Base-by-base conservation (phyloP, 2,888 invertebrate genomes). In the Urechis unicinctus region DNA sequence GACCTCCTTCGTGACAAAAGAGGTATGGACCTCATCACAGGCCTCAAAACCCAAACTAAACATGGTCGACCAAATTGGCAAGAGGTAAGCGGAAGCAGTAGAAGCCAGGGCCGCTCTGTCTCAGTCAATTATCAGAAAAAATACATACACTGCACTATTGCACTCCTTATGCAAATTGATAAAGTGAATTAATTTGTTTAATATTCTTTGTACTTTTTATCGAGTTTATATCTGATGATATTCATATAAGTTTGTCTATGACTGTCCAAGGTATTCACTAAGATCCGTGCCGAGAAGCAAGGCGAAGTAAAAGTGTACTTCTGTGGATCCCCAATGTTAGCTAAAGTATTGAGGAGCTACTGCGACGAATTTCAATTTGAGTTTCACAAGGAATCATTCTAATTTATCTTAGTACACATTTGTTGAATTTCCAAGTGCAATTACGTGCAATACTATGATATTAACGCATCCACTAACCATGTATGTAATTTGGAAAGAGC, bases 31-130 rank as follows among this genome's bases (percentile, higher is more conserved):
- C 81, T 93, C 17, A 91, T 94, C 60, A 94, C 94, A 0, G 94
- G 94, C 0, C 79, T 95, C 36, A 91, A 92, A 78, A 94, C 94
- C 0, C 83, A 93, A 61, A 94, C 93, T 0, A 92, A 90, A 75
- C 91, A 93, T 0, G 95, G 95, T 0, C 82, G 94, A 25, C 95
- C 95, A 0, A 91, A 94, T 78, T 95, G 94, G 93, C 89, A 91
- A 74, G 89, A 91, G 78, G 92, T 94, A 9, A 17, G 36, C 17
- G 9, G n/a, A n/a, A n/a, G n/a, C n/a, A n/a, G n/a, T n/a, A n/a
- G n/a, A n/a, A n/a, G n/a, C n/a, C n/a, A n/a, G n/a, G n/a, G n/a
- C n/a, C n/a, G n/a, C n/a, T n/a, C n/a, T n/a, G n/a, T n/a, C n/a
- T n/a, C n/a, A n/a, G n/a, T n/a, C n/a, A n/a, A n/a, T n/a, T n/a